phyloP scores from a whole-genome alignment of 2,888 invertebrate species.

The Agonopterix alstromeriana region DNA sequence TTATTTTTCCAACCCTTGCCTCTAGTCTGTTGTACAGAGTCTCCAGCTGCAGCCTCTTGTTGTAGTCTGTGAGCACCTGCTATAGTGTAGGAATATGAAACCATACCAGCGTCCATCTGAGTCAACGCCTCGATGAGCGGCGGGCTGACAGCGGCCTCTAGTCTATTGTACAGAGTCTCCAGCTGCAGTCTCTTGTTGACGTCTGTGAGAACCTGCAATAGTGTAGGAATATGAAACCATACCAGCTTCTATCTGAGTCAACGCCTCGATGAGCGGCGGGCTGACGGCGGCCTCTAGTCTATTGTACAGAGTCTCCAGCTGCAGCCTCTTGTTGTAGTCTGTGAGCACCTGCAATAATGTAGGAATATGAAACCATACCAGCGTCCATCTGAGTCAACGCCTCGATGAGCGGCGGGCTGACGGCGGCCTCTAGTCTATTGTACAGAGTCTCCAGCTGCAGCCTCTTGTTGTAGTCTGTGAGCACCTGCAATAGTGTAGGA shows the following conservation, averaged over 20 bases:
- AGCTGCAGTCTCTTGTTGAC: constrained; percentile 86
- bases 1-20: no score
- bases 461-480: no score
- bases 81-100: constrained; percentile 6
- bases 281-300: constrained; percentile 93
- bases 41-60: no score
- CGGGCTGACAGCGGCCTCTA: constrained; percentile 94
- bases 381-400: constrained; percentile 80
- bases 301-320: constrained; percentile 93
- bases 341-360: constrained; percentile 44
- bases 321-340: constrained; percentile 83
- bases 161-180: constrained; percentile 75
- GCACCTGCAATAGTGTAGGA: not conserved
- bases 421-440: no score
- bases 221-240: constrained; percentile 7
- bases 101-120: constrained; percentile 48
- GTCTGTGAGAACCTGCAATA: no score
- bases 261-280: constrained; percentile 90
- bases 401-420: no score
- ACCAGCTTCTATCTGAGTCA: constrained; percentile 77
- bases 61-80: no score
- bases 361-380: constrained; percentile 25
- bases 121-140: constrained; percentile 92
- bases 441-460: no score
- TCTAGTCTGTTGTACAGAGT: no score